Evolutionary conservation across 2,113 vertebrate genomes (phyloP), one percentile per base, ranked within the genome.

Genomic region (Phyllopteryx taeniolatus): DNA sequence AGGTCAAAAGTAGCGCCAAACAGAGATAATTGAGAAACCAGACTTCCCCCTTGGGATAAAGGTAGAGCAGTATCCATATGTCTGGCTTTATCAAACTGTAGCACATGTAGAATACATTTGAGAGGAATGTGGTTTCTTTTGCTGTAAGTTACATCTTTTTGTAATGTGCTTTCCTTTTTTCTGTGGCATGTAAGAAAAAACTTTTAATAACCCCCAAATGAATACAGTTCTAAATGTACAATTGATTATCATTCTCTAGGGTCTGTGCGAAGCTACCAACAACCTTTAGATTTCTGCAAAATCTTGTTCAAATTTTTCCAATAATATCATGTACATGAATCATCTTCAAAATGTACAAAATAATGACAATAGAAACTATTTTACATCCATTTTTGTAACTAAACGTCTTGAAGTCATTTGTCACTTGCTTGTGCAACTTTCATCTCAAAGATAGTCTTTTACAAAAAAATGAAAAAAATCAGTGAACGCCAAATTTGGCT

Each of bases 1-100:
- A 90, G 90, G 86, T 89, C 82, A 81, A 83, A 87, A 81, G 85
- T 78, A 83, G 85, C 70, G 74, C 82, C 87, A 85, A 86, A 85
- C 83, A 67, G 51, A 79, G 76, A 88, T 88, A 88, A 90, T 86
- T 86, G 89, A 88, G 76, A 88, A 89, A 84, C 74, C 85, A 79
- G 80, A 70, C 68, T 35, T 51, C 53, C 65, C 82, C 73, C 83
- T 49, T 1, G 83, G 81, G 81, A 82, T 79, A 73, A 79, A 88
- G 74, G 83, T 84, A 47, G 72, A 86, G 70, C 72, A 85, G 83
- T 66, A 80, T 84, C 83, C 88, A 83, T 75, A 53, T 77, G 79
- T 75, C 81, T 69, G 51, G 82, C 43, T 80, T 76, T 73, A 39
- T 66, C 68, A 73, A 75, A 77, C 27, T 51, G 46, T 61, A 51